Percentiles rank a stretch among this genome's conserved stretches.
phyloP scores from a whole-genome alignment of 37 sponge, comb jelly and placozoan genomes.

The Mnemiopsis leidyi region DNA sequence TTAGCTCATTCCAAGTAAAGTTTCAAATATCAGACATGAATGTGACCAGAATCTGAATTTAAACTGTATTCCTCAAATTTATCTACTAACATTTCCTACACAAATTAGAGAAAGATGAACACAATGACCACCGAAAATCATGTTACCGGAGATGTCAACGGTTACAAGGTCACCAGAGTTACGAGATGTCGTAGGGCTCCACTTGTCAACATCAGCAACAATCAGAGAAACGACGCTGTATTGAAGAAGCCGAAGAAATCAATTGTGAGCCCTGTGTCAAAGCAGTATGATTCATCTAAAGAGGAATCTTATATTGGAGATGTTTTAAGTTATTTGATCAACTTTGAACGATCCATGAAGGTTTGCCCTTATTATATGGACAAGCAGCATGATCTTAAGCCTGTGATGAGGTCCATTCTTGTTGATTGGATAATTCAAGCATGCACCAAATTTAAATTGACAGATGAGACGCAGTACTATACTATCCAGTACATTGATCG shows the following conservation, averaged over 20 bases:
- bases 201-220: neutral
- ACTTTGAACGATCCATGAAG: neutral
- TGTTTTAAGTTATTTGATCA: neutral
- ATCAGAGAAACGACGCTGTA: neutral
- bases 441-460: constrained; percentile 47
- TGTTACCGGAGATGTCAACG: neutral
- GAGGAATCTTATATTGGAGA: constrained; percentile 25
- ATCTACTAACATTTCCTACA: too few species aligned
- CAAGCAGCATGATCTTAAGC: constrained; percentile 54
- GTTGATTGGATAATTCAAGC: constrained; percentile 58
- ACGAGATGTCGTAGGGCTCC: constrained; percentile 42
- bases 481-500: constrained; percentile 54
- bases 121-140: neutral
- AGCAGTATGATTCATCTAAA: neutral
- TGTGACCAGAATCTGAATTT: too few species aligned
- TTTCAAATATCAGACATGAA: too few species aligned
- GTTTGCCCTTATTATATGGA: constrained; percentile 13
- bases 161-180: neutral
- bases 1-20: too few species aligned
- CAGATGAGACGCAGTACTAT: constrained; percentile 58
- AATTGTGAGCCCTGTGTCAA: neutral
- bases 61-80: too few species aligned
- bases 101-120: neutral
- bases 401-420: constrained; percentile 32
- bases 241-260: constrained; percentile 38